A percentile compares a stretch with the other conserved stretches of the same genome.
phyloP scores from a whole-genome alignment of 2,888 invertebrate genomes.

The Xylota sylvarum region DNA sequence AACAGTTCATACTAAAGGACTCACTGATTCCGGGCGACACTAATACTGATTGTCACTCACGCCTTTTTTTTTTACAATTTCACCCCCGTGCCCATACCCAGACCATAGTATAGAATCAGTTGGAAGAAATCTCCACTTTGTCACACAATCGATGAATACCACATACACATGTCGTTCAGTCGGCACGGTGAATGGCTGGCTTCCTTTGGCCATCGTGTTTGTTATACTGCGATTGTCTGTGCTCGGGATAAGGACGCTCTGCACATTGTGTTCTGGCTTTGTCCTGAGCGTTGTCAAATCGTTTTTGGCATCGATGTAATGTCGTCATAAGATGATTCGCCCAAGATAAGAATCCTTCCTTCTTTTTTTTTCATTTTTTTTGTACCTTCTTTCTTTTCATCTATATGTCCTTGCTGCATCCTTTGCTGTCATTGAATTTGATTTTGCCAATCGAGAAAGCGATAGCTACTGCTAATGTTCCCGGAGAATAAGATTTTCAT shows the following conservation, averaged over 20 bases:
- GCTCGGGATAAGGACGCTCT: conserved; percentile 42
- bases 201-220: conserved; percentile 54
- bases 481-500: conserved; percentile 29
- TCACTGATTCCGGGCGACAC: conserved; percentile 35
- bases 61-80: conserved; percentile 27
- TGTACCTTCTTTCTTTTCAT: conserved; percentile 7
- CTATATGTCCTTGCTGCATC: neutral
- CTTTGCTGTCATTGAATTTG: conserved; percentile 56
- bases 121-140: conserved; percentile 61
- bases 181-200: conserved; percentile 22
- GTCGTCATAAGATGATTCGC: conserved; percentile 53
- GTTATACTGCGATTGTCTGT: conserved; percentile 53
- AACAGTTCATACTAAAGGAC: conserved; percentile 23
- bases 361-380: conserved; percentile 12
- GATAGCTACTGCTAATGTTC: conserved; percentile 53
- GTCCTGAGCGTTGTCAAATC: conserved; percentile 59
- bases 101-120: conserved; percentile 43
- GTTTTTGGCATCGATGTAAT: conserved; percentile 65
- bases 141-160: conserved; percentile 57
- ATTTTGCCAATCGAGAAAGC: conserved; percentile 57
- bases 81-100: neutral
- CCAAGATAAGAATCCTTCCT: conserved; percentile 48
- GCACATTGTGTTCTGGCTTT: conserved; percentile 46
- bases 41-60: conserved; percentile 44
- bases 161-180: conserved; percentile 9